Conservation (phyloP, 1,140 invertebrate genomes). For the Drosophila suzukii region DNA sequence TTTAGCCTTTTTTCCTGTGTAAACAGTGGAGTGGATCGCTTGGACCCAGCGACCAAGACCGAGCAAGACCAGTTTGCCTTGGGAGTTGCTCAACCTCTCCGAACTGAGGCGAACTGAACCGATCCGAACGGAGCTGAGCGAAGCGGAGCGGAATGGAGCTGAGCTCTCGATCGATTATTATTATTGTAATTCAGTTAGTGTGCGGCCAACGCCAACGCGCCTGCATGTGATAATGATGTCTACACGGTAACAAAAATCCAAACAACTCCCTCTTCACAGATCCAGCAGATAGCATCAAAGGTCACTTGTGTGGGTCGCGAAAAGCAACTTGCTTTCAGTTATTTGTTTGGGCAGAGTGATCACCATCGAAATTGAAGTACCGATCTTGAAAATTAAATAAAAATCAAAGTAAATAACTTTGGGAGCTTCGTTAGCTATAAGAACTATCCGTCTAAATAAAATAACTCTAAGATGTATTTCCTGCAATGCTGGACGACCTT, state of each 20-base stretch:
- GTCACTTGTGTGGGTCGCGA: slow-evolving; percentile 16
- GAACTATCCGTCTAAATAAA: no score
- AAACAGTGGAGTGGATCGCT: slow-evolving; percentile 22
- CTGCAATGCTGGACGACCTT: no score
- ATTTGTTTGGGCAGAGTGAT: not conserved
- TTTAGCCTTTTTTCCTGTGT: slow-evolving; percentile 4
- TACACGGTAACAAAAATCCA: slow-evolving; percentile 20
- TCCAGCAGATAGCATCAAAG: slow-evolving; percentile 19
- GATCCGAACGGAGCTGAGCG: slow-evolving; percentile 8
- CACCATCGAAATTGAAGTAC: not conserved
- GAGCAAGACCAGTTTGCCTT: slow-evolving; percentile 72
- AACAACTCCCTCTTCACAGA: not conserved
- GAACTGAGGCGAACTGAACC: slow-evolving; percentile 15
- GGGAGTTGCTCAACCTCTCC: slow-evolving; percentile 68
- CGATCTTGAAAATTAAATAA: no score
- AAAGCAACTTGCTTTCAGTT: not conserved
- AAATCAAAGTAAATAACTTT: no score
- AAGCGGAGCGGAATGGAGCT: slow-evolving; percentile 21
- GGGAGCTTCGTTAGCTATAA: no score
- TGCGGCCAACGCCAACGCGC: slow-evolving; percentile 63
- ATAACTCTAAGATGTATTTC: no score
- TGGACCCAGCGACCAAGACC: slow-evolving; percentile 21
- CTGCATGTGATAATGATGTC: slow-evolving; percentile 34
- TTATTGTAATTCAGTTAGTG: slow-evolving; percentile 74
- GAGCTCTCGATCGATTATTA: slow-evolving; percentile 63